Evolutionary conservation across 2,113 vertebrate species (phyloP), one percentile per base, ranked within the genome.

Genomic region (Eclectus roratus): DNA sequence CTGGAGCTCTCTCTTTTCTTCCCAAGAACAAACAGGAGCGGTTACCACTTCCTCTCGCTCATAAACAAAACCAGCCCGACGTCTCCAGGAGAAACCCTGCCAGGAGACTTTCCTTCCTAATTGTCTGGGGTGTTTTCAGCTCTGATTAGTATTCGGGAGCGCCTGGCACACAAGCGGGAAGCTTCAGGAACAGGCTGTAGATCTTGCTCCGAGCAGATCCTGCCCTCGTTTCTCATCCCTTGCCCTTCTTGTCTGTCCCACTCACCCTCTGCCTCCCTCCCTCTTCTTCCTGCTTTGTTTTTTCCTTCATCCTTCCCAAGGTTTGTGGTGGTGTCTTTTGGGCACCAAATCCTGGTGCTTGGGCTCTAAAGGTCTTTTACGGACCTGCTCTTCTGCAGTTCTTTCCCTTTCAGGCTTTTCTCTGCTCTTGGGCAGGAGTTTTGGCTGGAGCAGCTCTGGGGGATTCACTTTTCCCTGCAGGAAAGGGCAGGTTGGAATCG

Each of bases 11-110:
- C 91, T 95, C 94, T 94, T 94, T 77, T 94, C 88, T 95, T 85
- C 88, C 49, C 79, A 69, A 96, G 97, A 97, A 96, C 97, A 97
- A 97, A 97, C 97, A 96, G 97, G 96, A 97, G 97, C 93, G n/a
- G 96, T 97, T 96, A 92, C 97, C 96, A 95, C 96, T 97, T 97
- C 97, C 97, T 97, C 95, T 55, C 41, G 86, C 95, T 96, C 95
- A 39, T 78, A 96, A 97, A 97, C 97, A 97, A 97, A 97, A 96
- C 95, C 95, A 96, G 94, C 95, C 86, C 81, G 69, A 88, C 35
- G 79, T 95, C 95, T 95, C 96, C 95, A 94, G 93, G 86, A 97
- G 95, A 64, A 97, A 47, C 91, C 81, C 88, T 95, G 97, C 97
- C 97, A 97, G 91, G 76, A 97, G 95, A 74, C 92, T 97, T 96